Percentiles rank a stretch among this genome's conserved stretches.
Conservation (phyloP, 2,888 invertebrate genomes). For the Pyrocoelia pectoralis region DNA sequence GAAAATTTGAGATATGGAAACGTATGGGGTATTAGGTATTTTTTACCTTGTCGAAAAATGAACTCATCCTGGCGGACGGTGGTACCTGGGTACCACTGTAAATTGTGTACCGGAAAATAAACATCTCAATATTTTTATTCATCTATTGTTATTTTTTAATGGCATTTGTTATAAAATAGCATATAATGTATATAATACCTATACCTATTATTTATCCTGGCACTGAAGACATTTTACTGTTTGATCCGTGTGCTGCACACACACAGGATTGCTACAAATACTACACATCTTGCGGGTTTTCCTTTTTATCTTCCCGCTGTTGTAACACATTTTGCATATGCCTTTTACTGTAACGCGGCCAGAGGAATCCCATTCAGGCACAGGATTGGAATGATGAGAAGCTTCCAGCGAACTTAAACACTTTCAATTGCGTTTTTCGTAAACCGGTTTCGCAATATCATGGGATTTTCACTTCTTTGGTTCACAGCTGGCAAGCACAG, state of each 20-base stretch:
- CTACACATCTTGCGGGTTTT: slow-evolving; percentile 21
- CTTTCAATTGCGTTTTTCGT: too few relatives aligned
- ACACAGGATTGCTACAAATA: slow-evolving; percentile 18
- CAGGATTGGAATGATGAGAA: slow-evolving; percentile 22
- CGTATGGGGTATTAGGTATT: too few relatives aligned
- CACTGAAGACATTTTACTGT: slow-evolving; percentile 3
- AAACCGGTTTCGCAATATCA: neutral
- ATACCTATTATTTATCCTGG: too few relatives aligned
- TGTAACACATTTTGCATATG: slow-evolving; percentile 23
- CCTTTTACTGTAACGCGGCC: slow-evolving; percentile 8
- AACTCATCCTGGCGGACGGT: too few relatives aligned
- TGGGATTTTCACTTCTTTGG: slow-evolving; percentile 17
- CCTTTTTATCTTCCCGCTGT: slow-evolving; percentile 15
- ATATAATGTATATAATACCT: too few relatives aligned
- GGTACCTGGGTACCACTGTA: too few relatives aligned
- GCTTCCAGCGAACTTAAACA: slow-evolving; percentile 4
- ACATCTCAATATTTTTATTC: too few relatives aligned
- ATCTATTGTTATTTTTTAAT: too few relatives aligned
- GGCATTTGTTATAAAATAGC: too few relatives aligned
- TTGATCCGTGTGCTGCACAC: slow-evolving; percentile 9
- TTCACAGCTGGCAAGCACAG: slow-evolving; percentile 15
- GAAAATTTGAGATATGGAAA: too few relatives aligned
- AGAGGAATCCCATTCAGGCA: slow-evolving; percentile 18
- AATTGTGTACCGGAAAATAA: too few relatives aligned
- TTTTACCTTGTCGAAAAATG: too few relatives aligned